A percentile compares a stretch with the other conserved stretches of the same genome.
phyloP scores from a whole-genome alignment of 2,888 invertebrate genomes.

The Blastobasis lacticolella region DNA sequence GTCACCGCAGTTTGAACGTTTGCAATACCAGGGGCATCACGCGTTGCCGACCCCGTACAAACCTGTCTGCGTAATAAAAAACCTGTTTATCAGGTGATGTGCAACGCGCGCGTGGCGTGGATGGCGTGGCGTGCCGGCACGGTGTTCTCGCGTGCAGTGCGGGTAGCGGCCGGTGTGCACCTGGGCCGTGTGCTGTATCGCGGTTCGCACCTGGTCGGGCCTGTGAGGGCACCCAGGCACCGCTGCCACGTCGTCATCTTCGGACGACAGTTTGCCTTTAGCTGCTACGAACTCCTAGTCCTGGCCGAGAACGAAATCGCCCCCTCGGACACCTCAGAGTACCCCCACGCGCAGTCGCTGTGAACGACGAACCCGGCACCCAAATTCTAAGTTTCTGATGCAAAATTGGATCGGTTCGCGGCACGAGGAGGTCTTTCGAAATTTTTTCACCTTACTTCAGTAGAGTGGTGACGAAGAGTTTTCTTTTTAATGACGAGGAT shows the following conservation, averaged over 20 bases:
- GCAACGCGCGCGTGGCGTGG: constrained; percentile 51
- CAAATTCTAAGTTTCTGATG: no score
- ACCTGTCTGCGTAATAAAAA: no score
- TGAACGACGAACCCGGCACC: no score
- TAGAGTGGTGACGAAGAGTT: no score
- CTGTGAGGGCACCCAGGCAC: constrained; percentile 30
- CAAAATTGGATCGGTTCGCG: no score
- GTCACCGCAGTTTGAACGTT: no score
- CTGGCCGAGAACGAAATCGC: neutral
- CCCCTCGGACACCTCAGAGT: neutral
- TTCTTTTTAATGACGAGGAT: no score
- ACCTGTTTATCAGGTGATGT: constrained; percentile 41
- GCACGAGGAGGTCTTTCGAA: no score
- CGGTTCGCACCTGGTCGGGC: constrained; percentile 38
- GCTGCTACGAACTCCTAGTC: constrained; percentile 54
- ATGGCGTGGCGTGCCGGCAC: constrained; percentile 39
- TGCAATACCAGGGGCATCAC: no score
- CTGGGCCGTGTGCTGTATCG: constrained; percentile 44
- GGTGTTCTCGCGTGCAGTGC: constrained; percentile 34
- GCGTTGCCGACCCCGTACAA: no score
- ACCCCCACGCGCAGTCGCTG: no score
- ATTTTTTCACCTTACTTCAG: no score
- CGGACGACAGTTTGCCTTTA: constrained; percentile 55
- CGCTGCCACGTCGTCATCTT: constrained; percentile 56
- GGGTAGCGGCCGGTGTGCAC: constrained; percentile 32